These are phyloP conservation scores for Trichopria drosophilae DNA, from an alignment of 2,888 invertebrate genomes.

Conservation along the genomic window DNA sequence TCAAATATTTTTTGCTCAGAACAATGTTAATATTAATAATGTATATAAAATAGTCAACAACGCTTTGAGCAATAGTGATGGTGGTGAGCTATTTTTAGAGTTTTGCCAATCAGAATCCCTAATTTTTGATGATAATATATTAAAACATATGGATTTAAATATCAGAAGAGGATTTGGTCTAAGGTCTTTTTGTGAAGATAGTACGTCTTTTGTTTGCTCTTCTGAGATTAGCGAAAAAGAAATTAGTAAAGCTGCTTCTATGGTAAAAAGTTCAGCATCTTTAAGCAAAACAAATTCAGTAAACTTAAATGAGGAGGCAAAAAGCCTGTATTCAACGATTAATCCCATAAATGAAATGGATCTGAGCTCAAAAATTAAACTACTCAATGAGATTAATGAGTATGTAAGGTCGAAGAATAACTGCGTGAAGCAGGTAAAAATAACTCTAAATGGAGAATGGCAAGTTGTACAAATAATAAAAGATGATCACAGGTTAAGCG, in stretches of 20 bases:
- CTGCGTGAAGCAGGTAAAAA: slow-evolving; percentile 26
- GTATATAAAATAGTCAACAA: slow-evolving; percentile 26
- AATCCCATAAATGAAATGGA: slow-evolving; percentile 24
- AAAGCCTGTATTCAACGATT: slow-evolving; percentile 24
- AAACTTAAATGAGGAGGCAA: slow-evolving; percentile 24
- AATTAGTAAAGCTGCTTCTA: slow-evolving; percentile 27
- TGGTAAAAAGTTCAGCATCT: slow-evolving; percentile 24
- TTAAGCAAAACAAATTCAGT: slow-evolving; percentile 25
- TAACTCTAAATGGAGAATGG: slow-evolving; percentile 27
- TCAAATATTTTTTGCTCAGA: slow-evolving; percentile 24
- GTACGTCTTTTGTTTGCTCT: slow-evolving; percentile 25
- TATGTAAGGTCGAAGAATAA: slow-evolving; percentile 26
- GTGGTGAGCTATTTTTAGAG: slow-evolving; percentile 26
- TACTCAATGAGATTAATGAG: slow-evolving; percentile 25
- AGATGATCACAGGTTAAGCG: slow-evolving; percentile 23
- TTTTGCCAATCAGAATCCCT: slow-evolving; percentile 25
- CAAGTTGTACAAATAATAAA: slow-evolving; percentile 26
- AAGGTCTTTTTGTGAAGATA: slow-evolving; percentile 26
- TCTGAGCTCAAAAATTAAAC: slow-evolving; percentile 23
- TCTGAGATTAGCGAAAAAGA: slow-evolving; percentile 26
- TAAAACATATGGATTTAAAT: slow-evolving; percentile 24
- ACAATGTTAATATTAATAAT: slow-evolving; percentile 26
- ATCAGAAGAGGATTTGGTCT: slow-evolving; percentile 24
- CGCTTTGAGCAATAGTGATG: slow-evolving; percentile 26
- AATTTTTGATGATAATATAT: slow-evolving; percentile 23